Base-by-base conservation (phyloP, 2,113 vertebrate species). In the Porphyrio hochstetteri region DNA sequence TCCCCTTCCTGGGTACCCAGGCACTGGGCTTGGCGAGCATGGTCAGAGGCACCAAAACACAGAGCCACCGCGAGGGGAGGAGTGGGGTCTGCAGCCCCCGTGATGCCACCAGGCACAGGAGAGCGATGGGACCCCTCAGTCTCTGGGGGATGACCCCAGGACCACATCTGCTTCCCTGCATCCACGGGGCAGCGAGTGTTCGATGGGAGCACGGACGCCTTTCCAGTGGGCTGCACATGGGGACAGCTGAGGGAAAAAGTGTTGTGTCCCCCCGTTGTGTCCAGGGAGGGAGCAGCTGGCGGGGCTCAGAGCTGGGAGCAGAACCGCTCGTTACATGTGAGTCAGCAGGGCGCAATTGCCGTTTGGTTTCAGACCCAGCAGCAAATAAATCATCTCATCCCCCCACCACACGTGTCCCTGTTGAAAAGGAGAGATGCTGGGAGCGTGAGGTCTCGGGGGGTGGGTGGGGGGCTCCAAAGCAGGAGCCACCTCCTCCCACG, bases 141-240 rank as follows among this genome's bases (percentile, higher is more conserved):
- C 40, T 1, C 8, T 10, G 7, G 52, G 50, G 21, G 17, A 53
- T 6, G 10, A 9, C 36, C 35, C 53, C 63, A 25, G n/a, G 38
- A 38, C 28, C 25, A 2, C 21, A 2, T 7, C 4, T 2, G 60
- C 46, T 29, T 18, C 50, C 4, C 2, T 5, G 16, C 28, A 11
- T n/a, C 24, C 27, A 13, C 19, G 10, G 50, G 29, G 61, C 57
- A 16, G 14, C 8, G 31, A 21, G 57, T 3, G 8, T 21, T 57
- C 9, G 3, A 31, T 57, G 2, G 9, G 36, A 44, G 56, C 63
- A 35, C 4, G 2, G 33, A 21, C 17, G 11, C 5, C 21, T 61
- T 60, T 46, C 31, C 16, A 14, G 14, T 2, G 9, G 20, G 69
- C 14, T 52, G 38, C 35, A 38, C 15, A 67, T 4, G 24, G 56